These are phyloP conservation scores for Aramus guarauna DNA, from an alignment of 2,113 vertebrate genomes.

Conservation along the genomic window DNA sequence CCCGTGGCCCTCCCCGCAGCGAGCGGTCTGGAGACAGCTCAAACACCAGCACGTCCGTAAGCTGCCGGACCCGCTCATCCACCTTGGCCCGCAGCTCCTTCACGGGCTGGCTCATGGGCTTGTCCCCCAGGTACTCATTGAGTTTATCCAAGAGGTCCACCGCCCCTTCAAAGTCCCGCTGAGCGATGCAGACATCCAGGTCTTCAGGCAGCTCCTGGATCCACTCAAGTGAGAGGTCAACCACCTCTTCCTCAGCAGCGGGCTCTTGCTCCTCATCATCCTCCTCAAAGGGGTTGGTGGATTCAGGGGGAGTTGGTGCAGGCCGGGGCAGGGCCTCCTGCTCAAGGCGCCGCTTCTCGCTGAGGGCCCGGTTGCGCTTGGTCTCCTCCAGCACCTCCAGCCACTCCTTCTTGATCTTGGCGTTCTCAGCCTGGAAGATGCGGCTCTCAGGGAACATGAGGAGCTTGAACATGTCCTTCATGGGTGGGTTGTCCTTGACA, in stretches of 20 bases:
- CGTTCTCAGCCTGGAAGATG: constrained; percentile 98
- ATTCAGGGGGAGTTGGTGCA: constrained; percentile 62
- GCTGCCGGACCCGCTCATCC: constrained; percentile 89
- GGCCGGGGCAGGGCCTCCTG: constrained; percentile 74
- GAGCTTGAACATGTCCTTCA: constrained; percentile 99
- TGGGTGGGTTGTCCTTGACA: constrained; percentile 96
- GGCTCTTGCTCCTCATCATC: constrained; percentile 68
- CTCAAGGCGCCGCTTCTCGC: constrained; percentile 84
- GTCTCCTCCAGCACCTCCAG: constrained; percentile 94
- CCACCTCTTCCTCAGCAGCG: constrained; percentile 71
- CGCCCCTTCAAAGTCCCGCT: constrained; percentile 95
- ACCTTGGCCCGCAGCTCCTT: constrained; percentile 86
- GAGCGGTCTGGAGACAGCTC: constrained; percentile 94
- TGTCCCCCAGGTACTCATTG: constrained; percentile 85
- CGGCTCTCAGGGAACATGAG: constrained; percentile 97
- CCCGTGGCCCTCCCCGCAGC: constrained; percentile 88
- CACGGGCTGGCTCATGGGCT: constrained; percentile 82
- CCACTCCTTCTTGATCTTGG: constrained; percentile 98
- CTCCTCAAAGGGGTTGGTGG: constrained; percentile 86
- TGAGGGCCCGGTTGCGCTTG: constrained; percentile 87
- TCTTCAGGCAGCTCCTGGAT: constrained; percentile 97
- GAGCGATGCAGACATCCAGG: constrained; percentile 95
- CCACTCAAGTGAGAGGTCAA: constrained; percentile 91
- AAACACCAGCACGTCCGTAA: constrained; percentile 93
- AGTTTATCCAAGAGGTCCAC: constrained; percentile 95